Conservation (phyloP, 92 coral and sea anemone genomes). For the Zoanthus solanderi region DNA sequence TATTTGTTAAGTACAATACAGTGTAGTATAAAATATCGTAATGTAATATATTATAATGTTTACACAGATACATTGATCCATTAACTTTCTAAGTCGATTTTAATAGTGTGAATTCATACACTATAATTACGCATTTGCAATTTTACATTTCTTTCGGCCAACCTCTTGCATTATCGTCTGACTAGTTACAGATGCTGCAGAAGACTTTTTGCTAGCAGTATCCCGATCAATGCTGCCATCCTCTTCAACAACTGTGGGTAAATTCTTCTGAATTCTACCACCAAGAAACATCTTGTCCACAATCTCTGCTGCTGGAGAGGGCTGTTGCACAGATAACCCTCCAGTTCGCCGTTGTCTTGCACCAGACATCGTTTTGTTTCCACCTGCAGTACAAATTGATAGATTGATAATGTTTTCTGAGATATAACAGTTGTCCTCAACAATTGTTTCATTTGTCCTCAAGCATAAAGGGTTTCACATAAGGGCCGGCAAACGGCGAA, state of each 20-base stretch:
- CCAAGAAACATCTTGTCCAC: constrained; percentile 96
- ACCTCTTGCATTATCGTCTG: constrained; percentile 68
- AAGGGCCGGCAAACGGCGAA: too few relatives aligned
- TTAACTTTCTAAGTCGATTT: too few relatives aligned
- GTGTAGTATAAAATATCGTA: too few relatives aligned
- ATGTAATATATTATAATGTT: too few relatives aligned
- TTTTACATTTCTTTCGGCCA: neutral
- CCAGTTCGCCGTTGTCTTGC: constrained; percentile 84
- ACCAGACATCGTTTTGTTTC: constrained; percentile 49
- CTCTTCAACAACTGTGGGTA: constrained; percentile 96
- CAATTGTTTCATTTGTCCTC: too few relatives aligned
- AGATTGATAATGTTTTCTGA: neutral
- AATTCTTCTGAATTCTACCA: constrained; percentile 86
- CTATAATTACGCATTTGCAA: neutral
- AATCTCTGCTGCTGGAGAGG: constrained; percentile 66
- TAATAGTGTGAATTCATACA: too few relatives aligned
- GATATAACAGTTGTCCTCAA: too few relatives aligned
- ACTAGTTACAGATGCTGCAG: constrained; percentile 69
- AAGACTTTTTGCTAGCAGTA: constrained; percentile 60
- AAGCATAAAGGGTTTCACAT: too few relatives aligned
- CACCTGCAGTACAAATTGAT: constrained; percentile 30
- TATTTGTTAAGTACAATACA: too few relatives aligned
- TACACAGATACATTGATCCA: too few relatives aligned
- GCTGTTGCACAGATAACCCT: constrained; percentile 66
- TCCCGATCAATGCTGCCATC: constrained; percentile 75